Evolutionary conservation across 2,797 vertebrate species (phyloP).

Genomic region (Hephaestus fuliginosus): DNA sequence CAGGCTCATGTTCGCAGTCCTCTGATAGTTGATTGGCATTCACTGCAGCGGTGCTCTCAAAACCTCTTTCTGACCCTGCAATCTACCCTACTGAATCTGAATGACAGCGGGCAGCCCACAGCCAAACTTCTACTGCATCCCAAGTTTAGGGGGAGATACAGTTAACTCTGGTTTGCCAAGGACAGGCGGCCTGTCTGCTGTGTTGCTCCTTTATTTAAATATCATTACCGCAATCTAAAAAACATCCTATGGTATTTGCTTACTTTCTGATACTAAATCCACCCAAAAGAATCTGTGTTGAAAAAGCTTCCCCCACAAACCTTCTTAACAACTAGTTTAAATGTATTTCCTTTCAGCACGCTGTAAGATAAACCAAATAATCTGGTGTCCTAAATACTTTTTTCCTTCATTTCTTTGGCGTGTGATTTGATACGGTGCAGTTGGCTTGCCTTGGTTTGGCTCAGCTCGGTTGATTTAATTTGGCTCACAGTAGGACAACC

Average conservation of each 20-base stretch:
- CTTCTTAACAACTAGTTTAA: constrained; percentile 18
- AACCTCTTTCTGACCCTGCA: constrained; percentile 63
- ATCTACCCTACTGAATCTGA: constrained; percentile 33
- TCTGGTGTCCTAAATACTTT: constrained; percentile 38
- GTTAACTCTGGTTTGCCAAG: constrained; percentile 32
- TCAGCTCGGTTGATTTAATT: constrained; percentile 61
- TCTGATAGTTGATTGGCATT: constrained; percentile 64
- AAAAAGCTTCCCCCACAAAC: constrained; percentile 37
- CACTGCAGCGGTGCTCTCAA: constrained; percentile 44
- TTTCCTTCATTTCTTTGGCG: constrained; percentile 28
- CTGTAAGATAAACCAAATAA: constrained; percentile 38
- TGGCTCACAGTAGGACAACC: constrained; percentile 47
- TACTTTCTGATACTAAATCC: constrained; percentile 35
- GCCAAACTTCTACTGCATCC: constrained; percentile 47
- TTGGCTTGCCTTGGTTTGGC: constrained; percentile 39
- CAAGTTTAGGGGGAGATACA: constrained; percentile 12
- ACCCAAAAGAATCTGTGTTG: constrained; percentile 6
- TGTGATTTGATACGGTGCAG: constrained; percentile 40
- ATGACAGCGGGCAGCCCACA: constrained; percentile 32
- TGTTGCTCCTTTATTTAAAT: background rate
- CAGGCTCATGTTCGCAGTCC: constrained; percentile 45
- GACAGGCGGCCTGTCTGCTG: constrained; percentile 6
- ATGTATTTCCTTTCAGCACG: constrained; percentile 35
- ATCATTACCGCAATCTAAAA: constrained; percentile 41
- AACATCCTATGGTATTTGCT: constrained; percentile 17